A percentile compares a stretch with the other conserved stretches of the same genome.
These are phyloP conservation scores for Chlorodrepanis virens DNA, from an alignment of 2,113 vertebrate genomes.

Conservation along the genomic window DNA sequence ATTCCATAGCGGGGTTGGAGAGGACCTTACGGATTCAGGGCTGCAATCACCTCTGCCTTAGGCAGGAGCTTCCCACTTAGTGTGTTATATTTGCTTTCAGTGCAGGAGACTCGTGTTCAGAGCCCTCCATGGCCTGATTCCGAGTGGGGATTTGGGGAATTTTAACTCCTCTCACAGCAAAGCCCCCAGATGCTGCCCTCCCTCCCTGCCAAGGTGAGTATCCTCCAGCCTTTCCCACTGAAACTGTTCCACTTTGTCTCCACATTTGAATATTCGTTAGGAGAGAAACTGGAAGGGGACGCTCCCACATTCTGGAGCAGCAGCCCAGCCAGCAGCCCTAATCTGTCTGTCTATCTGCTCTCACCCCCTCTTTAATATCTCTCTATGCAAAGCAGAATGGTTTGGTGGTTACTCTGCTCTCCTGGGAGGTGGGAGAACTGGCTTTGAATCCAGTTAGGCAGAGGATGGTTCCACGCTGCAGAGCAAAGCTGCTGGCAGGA, in stretches of 20 bases:
- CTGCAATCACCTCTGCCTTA: background rate
- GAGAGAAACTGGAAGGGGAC: background rate
- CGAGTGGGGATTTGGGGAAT: background rate
- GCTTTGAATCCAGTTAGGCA: background rate
- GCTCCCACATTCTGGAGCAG: background rate
- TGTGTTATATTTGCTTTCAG: background rate
- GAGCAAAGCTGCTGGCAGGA: background rate
- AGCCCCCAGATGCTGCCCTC: background rate
- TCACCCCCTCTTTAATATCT: background rate
- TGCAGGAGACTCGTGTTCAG: background rate
- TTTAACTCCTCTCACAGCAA: background rate
- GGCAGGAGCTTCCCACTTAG: background rate
- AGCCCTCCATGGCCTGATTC: background rate
- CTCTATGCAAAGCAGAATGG: conserved; percentile 26
- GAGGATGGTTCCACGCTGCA: background rate
- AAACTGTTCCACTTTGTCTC: background rate
- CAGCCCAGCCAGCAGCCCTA: background rate
- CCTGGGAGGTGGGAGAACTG: conserved; percentile 32
- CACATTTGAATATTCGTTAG: conserved; percentile 19
- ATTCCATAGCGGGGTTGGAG: background rate
- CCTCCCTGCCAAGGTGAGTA: background rate
- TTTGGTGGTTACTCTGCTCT: conserved; percentile 10
- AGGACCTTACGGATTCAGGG: background rate
- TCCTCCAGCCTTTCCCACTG: background rate
- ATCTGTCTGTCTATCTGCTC: conserved; percentile 17